These are phyloP conservation scores for Nothoprocta perdicaria DNA, from an alignment of 2,113 vertebrate species.

Conservation along the genomic window DNA sequence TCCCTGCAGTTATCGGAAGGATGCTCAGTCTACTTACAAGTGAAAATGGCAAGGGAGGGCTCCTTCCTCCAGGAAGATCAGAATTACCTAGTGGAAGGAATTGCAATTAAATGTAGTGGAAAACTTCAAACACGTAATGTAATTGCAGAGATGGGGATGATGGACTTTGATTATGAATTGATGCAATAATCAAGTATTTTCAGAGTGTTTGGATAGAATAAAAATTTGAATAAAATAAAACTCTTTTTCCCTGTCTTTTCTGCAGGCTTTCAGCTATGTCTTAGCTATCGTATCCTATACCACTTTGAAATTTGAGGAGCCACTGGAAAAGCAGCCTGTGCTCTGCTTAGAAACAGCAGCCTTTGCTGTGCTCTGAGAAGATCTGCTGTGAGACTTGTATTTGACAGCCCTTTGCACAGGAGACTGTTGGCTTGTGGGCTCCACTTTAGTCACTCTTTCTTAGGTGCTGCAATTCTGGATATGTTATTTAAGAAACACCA, in stretches of 20 bases:
- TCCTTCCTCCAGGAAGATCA: not conserved
- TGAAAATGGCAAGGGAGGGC: not conserved
- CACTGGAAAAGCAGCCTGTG: not conserved
- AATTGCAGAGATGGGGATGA: not conserved
- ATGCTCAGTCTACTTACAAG: not conserved
- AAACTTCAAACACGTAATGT: not conserved
- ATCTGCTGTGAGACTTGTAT: not conserved
- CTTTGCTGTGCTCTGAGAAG: not conserved
- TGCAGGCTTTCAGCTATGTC: not conserved
- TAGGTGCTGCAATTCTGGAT: not conserved
- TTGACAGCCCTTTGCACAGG: not conserved
- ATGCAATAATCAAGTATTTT: not conserved
- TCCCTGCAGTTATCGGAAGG: not conserved
- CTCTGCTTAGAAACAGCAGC: not conserved
- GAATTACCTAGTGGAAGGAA: not conserved
- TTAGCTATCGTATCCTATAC: not conserved
- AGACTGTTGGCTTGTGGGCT: not conserved
- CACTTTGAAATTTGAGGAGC: not conserved
- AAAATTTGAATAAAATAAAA: not conserved
- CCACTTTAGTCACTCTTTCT: not conserved
- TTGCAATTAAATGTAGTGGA: not conserved
- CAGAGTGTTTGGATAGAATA: not conserved
- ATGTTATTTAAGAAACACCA: not conserved
- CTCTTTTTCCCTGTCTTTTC: not conserved
- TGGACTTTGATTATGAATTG: not conserved